phyloP scores from a whole-genome alignment of 2,797 vertebrate genomes.

The Epinephelus awoara region DNA sequence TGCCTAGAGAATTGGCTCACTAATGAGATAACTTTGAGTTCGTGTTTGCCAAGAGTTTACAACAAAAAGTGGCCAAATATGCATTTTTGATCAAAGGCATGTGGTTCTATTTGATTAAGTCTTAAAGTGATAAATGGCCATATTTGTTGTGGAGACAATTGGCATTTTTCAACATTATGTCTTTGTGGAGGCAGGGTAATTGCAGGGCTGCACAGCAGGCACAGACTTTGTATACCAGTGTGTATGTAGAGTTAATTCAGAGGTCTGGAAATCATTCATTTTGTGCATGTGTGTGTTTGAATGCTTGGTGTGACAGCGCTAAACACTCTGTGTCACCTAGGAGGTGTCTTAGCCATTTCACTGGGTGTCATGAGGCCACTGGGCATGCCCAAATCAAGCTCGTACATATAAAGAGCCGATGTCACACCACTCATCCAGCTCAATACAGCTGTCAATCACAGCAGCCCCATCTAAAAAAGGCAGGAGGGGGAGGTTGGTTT shows the following conservation, averaged over 20 bases:
- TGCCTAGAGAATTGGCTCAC: neutral
- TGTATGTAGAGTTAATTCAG: neutral
- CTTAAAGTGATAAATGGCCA: conserved; percentile 34
- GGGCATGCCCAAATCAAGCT: conserved; percentile 44
- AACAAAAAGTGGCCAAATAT: conserved; percentile 21
- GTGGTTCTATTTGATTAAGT: conserved; percentile 30
- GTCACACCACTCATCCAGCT: conserved; percentile 63
- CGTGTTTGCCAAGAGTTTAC: conserved; percentile 39
- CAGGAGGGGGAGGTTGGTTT: neutral
- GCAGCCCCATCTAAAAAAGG: conserved; percentile 27
- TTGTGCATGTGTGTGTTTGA: conserved; percentile 13
- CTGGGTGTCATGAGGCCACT: conserved; percentile 61
- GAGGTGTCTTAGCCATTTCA: conserved; percentile 43
- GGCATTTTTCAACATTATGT: conserved; percentile 49
- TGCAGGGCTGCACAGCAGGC: neutral
- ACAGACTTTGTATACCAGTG: neutral
- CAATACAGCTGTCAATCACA: conserved; percentile 80
- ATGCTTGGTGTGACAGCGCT: conserved; percentile 46
- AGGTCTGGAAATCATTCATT: conserved; percentile 4
- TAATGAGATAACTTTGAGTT: conserved; percentile 47
- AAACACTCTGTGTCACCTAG: conserved; percentile 47
- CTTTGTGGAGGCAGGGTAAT: neutral
- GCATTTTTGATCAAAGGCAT: conserved; percentile 37
- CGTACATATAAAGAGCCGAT: conserved; percentile 42
- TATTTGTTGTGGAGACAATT: conserved; percentile 29